Evolutionary conservation across 2,113 vertebrate species (phyloP), one percentile per base, ranked within the genome.

Genomic region (Phaethornis superciliosus): DNA sequence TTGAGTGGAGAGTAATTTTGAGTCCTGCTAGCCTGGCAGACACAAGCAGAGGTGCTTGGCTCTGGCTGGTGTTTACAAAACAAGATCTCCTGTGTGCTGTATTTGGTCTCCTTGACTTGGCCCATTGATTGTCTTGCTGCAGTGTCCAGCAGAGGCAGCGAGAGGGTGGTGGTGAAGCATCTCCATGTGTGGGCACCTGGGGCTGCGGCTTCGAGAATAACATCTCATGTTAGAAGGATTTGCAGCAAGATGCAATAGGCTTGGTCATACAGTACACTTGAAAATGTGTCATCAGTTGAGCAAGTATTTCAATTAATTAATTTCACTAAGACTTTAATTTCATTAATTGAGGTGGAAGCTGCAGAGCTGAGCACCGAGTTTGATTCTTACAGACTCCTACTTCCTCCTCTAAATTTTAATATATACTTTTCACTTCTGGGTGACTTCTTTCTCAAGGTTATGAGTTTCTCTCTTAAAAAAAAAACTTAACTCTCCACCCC

Each of bases 141-240:
- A 79, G 52, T 56, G 49, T 28, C 46, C 40, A 44, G 58, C 0
- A 1, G 0, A 5, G n/a, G 74, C 69, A 28, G 52, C 4, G 1
- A 37, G 15, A 32, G 15, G n/a, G 30, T 3, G 27, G 19, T 23
- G 54, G 69, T 24, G 52, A 30, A 76, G 44, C 44, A 54, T 42
- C 56, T 37, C 35, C 3, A 0, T 52, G 33, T 0, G 0, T 11
- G 28, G 70, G 69, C 63, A 20, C 24, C 13, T 0, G 0, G 47
- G 49, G 22, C 51, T 91, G 33, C 12, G 22, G 37, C 79, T 54
- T 59, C 0, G 1, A n/a, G 74, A 44, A 8, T 4, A 28, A 6
- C 21, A 19, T 9, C 28, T 40, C 15, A 2, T 4, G 15, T 49
- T 51, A 9, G 42, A 59, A 52, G 24, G 60, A 27, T 80, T 76